Conservation (phyloP, 37 sponge, comb jelly and placozoan genomes). For the Chondrilla cf. caribensis region DNA sequence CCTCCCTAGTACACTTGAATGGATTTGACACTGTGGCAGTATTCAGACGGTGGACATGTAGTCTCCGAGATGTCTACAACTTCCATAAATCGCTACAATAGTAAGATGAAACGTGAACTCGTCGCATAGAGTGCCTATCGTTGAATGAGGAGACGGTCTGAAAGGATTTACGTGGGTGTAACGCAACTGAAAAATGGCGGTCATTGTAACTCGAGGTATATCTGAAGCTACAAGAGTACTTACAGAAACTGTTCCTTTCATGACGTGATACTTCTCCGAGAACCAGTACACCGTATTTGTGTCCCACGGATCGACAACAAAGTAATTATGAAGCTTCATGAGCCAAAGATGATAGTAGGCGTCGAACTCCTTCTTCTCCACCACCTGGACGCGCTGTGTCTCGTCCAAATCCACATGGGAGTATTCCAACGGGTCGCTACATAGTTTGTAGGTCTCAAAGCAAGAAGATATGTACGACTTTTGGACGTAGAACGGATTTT, state of each 20-base stretch:
- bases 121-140: no score
- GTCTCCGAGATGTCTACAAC: no score
- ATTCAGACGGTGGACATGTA: no score
- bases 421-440: not conserved
- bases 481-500: not conserved
- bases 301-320: constrained; percentile 11
- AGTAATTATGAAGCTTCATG: constrained; percentile 13
- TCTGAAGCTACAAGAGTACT: no score
- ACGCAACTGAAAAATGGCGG: no score
- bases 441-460: not conserved
- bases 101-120: no score
- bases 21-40: no score
- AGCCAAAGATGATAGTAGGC: constrained; percentile 20
- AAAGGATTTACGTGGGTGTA: no score
- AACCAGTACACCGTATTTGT: constrained; percentile 7
- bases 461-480: not conserved
- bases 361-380: not conserved
- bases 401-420: not conserved
- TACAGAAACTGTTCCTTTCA: not conserved
- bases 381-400: not conserved
- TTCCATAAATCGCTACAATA: no score
- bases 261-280: not conserved
- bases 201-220: no score
- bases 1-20: no score
- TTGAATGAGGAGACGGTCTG: no score